Evolutionary conservation across 2,888 invertebrate genomes (phyloP), one percentile per base, ranked within the genome.

Genomic region (Heteromyza rotundicornis): DNA sequence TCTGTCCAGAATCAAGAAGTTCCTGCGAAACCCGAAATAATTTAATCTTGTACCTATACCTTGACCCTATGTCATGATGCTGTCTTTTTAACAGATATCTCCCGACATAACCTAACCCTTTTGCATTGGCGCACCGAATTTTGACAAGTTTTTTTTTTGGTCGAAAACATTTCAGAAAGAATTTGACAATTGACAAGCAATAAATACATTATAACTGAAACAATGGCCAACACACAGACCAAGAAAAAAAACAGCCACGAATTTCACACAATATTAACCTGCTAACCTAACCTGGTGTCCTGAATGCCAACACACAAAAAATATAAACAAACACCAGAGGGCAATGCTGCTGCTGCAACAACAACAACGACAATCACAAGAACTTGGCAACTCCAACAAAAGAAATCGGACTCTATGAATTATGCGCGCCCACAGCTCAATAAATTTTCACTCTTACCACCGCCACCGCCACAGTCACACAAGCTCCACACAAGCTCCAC

Each of bases 391-490:
- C 16, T 40, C 16, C 40, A 40, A 40, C 40, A 14, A 3, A 32
- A 32, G 32, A 32, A 32, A 32, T 7, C 40, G 40, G 2, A n/a
- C 40, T 69, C 75, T 79, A 79, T 80, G 80, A 80, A 79, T 80
- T 80, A 80, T 80, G 80, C 73, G 77, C 77, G 75, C 80, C 80
- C 77, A 74, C 76, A 76, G 78, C 76, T 80, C 74, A 77, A 80
- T 80, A 80, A 80, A 80, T 80, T 78, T 80, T 74, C 76, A 77
- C 77, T 77, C 75, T 73, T 76, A 70, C 71, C 70, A 71, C 75
- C 72, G n/a, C 70, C 62, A 64, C 64, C 56, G 58, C 67, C 65
- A 61, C 63, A 59, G 54, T 54, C 54, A 65, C 60, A 55, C 58
- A 64, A 65, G 40, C 40, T 60, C 60, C 51, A 53, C 55, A 56